Evolutionary conservation across 2,888 invertebrate species (phyloP).

Genomic region (Andricus quercusramuli): DNA sequence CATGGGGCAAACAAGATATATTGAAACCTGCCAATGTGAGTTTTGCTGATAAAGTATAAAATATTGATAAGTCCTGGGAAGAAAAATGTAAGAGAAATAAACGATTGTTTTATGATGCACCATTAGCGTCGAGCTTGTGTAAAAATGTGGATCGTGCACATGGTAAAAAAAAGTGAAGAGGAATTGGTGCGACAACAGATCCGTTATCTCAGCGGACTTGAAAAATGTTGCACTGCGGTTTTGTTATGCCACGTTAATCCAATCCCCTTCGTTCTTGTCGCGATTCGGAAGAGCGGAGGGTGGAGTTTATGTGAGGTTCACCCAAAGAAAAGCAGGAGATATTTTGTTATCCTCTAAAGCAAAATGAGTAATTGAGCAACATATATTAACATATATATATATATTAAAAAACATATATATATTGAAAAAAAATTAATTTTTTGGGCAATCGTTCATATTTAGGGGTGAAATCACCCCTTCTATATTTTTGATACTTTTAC

Average conservation of each 20-base stretch:
- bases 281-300: background rate
- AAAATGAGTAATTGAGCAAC: background rate
- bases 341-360: background rate
- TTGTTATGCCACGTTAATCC: conserved; percentile 7
- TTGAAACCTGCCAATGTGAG: background rate
- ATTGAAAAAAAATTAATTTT: too few species aligned
- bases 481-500: too few species aligned
- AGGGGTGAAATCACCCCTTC: too few species aligned
- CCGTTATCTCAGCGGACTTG: conserved; percentile 7
- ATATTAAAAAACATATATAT: too few species aligned
- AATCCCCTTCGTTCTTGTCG: conserved; percentile 6
- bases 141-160: background rate
- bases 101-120: background rate
- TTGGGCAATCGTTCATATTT: too few species aligned
- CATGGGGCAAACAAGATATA: background rate
- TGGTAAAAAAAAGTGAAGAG: background rate
- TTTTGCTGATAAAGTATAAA: background rate
- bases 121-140: background rate
- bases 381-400: too few species aligned
- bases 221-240: conserved; percentile 7
- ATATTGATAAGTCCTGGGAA: background rate
- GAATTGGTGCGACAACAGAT: conserved; percentile 7
- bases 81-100: conserved; percentile 7
- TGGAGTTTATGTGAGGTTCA: background rate
- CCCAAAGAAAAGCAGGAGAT: background rate